Percentiles rank a stretch among this genome's conserved stretches.
Evolutionary conservation across 2,797 vertebrate species (phyloP).

Genomic region (Scolopax rusticola): DNA sequence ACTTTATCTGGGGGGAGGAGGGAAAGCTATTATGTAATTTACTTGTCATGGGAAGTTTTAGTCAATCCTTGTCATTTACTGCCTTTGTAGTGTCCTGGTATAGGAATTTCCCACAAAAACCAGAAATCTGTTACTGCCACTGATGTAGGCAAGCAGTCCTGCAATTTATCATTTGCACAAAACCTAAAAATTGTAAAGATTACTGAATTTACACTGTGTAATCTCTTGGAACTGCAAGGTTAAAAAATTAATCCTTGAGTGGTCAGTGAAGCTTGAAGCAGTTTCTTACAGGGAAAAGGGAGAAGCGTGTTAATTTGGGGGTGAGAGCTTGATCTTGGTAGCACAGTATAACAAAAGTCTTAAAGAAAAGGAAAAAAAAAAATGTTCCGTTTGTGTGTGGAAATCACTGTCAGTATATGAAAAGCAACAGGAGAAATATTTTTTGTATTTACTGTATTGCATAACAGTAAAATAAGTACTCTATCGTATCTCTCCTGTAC

Average conservation of each 20-base stretch:
- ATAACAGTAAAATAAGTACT: not conserved
- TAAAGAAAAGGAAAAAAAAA: not conserved
- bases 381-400: not conserved
- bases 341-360: not conserved
- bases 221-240: not conserved
- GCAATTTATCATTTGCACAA: not conserved
- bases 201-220: rapidly evolving
- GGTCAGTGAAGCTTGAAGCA: not conserved
- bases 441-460: not conserved
- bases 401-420: not conserved
- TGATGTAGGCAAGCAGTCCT: not conserved
- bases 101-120: not conserved
- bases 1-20: not conserved
- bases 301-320: not conserved
- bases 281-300: not conserved
- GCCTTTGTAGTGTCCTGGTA: not conserved
- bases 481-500: not conserved
- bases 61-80: not conserved
- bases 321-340: not conserved
- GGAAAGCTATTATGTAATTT: not conserved
- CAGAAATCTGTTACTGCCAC: not conserved
- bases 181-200: not conserved
- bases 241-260: not conserved
- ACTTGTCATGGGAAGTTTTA: not conserved
- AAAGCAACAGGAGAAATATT: not conserved